These are phyloP conservation scores for Riptortus pedestris DNA, from an alignment of 1,140 invertebrate genomes.

Conservation along the genomic window DNA sequence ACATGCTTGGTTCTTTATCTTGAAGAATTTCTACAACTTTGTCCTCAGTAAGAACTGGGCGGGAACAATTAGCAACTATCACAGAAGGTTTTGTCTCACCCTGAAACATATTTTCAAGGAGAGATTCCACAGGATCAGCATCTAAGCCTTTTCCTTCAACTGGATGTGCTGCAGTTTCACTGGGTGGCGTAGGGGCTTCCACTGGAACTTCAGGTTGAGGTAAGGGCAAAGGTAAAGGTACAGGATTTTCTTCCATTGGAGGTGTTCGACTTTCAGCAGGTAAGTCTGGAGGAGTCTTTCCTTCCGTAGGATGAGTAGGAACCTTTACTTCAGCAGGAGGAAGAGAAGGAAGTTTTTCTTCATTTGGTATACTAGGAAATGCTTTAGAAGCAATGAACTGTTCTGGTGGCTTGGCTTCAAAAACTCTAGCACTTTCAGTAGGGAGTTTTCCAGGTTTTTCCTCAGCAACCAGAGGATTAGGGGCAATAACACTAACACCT, in stretches of 20 bases:
- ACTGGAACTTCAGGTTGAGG: neutral
- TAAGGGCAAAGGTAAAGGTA: no score
- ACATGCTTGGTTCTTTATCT: conserved; percentile 5
- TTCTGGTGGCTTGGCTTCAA: conserved; percentile 2
- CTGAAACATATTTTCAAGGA: conserved; percentile 31
- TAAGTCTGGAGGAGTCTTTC: conserved; percentile 7
- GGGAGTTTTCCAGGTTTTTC: conserved; percentile 2
- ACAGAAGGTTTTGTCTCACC: conserved; percentile 25
- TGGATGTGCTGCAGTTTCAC: conserved; percentile 15
- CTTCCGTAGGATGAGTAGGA: conserved; percentile 7
- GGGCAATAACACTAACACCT: conserved; percentile 29
- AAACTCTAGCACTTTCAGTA: conserved; percentile 15
- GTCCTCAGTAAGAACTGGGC: conserved; percentile 28
- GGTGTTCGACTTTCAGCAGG: conserved; percentile 2
- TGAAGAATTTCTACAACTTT: conserved; percentile 25
- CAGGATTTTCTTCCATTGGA: conserved; percentile 9
- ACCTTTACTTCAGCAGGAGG: neutral
- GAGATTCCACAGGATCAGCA: conserved; percentile 29
- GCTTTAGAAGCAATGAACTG: neutral
- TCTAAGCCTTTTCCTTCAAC: conserved; percentile 14
- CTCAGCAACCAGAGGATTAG: conserved; percentile 25
- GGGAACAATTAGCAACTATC: conserved; percentile 23
- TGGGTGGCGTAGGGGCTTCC: conserved; percentile 13
- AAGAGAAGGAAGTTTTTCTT: neutral
- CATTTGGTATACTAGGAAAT: neutral